Percentiles rank a stretch among this genome's conserved stretches.
Conservation (phyloP, 2,113 vertebrate genomes). For the Engraulis encrasicolus region DNA sequence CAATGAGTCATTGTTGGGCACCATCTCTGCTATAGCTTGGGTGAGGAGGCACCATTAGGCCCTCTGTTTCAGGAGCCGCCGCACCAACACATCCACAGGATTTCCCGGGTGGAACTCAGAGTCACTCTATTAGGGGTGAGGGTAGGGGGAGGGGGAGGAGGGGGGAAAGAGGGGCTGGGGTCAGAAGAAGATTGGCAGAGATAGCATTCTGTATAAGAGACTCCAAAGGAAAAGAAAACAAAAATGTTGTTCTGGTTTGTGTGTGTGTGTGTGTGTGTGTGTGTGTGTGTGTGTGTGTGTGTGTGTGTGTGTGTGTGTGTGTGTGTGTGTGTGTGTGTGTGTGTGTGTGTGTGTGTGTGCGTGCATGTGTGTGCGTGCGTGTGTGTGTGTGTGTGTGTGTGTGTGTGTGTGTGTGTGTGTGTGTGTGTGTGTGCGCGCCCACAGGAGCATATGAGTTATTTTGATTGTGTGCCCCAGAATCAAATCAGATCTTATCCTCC, state of each 20-base stretch:
- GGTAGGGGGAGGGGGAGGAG: not conserved
- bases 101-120: constrained; percentile 21
- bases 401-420: not conserved
- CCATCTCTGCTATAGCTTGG: constrained; percentile 8
- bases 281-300: not conserved
- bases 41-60: not conserved
- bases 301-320: not conserved
- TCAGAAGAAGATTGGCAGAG: not conserved
- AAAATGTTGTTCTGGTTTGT: not conserved
- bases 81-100: constrained; percentile 19
- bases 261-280: not conserved
- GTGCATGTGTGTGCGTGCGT: not conserved
- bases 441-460: not conserved
- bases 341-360: not conserved
- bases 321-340: not conserved
- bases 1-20: constrained; percentile 76
- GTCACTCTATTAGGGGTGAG: not conserved
- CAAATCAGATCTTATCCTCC: no score
- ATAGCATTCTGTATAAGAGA: not conserved
- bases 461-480: no score
- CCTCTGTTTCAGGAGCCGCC: not conserved
- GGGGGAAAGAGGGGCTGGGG: not conserved
- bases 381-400: not conserved
- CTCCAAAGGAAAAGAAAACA: not conserved
- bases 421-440: no score